Evolutionary conservation across 2,888 invertebrate genomes (phyloP), one percentile per base, ranked within the genome.

Genomic region (Chrysina gloriosa): DNA sequence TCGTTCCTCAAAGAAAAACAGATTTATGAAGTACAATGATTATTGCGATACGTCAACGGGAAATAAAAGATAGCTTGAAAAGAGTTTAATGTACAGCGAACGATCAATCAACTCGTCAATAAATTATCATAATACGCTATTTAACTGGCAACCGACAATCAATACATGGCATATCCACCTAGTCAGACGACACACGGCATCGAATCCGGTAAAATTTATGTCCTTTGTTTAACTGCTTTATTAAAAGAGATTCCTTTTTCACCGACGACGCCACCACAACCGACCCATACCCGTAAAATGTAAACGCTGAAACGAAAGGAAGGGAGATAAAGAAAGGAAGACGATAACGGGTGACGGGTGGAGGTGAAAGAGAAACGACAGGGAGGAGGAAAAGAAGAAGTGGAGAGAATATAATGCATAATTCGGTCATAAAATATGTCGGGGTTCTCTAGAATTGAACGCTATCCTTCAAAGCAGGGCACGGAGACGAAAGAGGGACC

Each of bases 381-480:
- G 69, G 54, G 54, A 54, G 54, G 16, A 21, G 64, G 45, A 31
- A 65, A 71, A 72, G 72, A 72, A 72, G 74, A 72, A 58, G 71
- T 76, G 75, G 75, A 76, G 74, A 74, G 75, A 78, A 79, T 79
- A 83, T 83, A 82, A 83, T 83, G 83, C 84, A 88, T 88, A 89
- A 88, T 88, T 88, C 87, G 88, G 87, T 86, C 87, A 86, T 88
- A 88, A 89, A 88, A 88, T 88, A 88, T 88, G 84, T 83, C 87
- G 85, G 87, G 84, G 83, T 65, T 83, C 84, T 85, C 85, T 85
- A 86, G 88, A 88, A 89, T 88, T 88, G 89, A 89, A 88, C 88
- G 88, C 87, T 88, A 88, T 88, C 88, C 84, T 83, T 84, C 84
- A 84, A 84, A 84, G 83, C 80, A 42, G 77, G 77, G 78, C 77